Base-by-base conservation (phyloP, 2,888 invertebrate species). In the Tenthredo amoena region DNA sequence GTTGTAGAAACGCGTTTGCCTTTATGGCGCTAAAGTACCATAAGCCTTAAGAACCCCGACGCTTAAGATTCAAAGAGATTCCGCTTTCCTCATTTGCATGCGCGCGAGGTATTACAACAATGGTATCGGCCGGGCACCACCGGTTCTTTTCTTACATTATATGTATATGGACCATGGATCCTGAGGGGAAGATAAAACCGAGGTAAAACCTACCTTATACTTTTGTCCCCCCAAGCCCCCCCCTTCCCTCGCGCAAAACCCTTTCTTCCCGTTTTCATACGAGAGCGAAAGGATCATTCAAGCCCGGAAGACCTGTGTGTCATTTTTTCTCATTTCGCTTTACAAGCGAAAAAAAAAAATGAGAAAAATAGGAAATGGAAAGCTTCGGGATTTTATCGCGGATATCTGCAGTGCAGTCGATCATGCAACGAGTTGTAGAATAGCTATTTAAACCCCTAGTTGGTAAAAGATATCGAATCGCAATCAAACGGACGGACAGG, bases 31-130 rank as follows among this genome's bases (percentile, higher is more conserved):
- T 26, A 81, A 81, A 81, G 58, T 21, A 40, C 21, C 62, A 31
- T 34, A 37, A 62, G 58, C 58, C 26, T 6, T 62, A 12, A 37
- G 21, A 58, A 50, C 79, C 47, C 77, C 12, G 37, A 31, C 68
- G 68, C 34, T 81, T 58, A 81, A 81, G 81, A 81, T 81, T 81
- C 81, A 81, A 81, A 87, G 89, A 88, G 88, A 87, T 85, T 86
- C 87, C 87, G 88, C 79, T 68, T 55, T 77, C 87, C 88, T 89
- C 89, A 90, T 91, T 91, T 91, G 91, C 91, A 91, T 91, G 88
- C 88, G 86, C 87, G 87, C 88, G 86, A 87, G 87, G 87, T 87
- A 82, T 72, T 76, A 84, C 89, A 87, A 91, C 91, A 90, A 91
- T 91, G 88, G 89, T 91, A 89, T 89, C 89, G 81, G 55, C 12